Evolutionary conservation across 1,140 invertebrate species (phyloP).

Genomic region (Hyles euphorbiae): DNA sequence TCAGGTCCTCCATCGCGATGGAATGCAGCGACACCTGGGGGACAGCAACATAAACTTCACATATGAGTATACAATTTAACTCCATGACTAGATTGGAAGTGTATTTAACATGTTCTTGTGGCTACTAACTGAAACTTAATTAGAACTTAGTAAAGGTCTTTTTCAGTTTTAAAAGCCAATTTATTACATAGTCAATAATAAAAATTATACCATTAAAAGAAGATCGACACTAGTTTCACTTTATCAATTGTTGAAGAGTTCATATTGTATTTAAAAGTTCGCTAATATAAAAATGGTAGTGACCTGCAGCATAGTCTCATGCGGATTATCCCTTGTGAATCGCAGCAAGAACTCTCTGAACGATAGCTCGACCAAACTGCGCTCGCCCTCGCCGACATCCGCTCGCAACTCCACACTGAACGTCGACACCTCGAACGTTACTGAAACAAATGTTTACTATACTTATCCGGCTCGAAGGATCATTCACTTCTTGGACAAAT

Average conservation of each 20-base stretch:
- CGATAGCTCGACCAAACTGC: constrained; percentile 86
- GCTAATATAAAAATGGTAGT: background rate
- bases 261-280: no score
- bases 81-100: background rate
- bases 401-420: constrained; percentile 84
- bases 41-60: constrained; percentile 2
- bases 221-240: no score
- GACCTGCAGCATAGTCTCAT: constrained; percentile 83
- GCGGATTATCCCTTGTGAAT: constrained; percentile 80
- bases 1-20: constrained; percentile 91
- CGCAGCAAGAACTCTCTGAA: constrained; percentile 88
- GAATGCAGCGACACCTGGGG: constrained; percentile 84
- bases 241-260: no score
- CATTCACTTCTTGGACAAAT: no score
- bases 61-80: background rate
- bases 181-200: no score
- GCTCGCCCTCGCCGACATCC: constrained; percentile 78
- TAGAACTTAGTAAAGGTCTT: no score
- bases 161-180: no score
- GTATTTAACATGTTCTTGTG: background rate
- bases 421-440: constrained; percentile 83
- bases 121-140: no score
- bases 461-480: background rate
- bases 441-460: constrained; percentile 45
- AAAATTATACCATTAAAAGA: no score